Base-by-base conservation (phyloP, 2,888 invertebrate genomes). In the Drosophila setosimentum region DNA sequence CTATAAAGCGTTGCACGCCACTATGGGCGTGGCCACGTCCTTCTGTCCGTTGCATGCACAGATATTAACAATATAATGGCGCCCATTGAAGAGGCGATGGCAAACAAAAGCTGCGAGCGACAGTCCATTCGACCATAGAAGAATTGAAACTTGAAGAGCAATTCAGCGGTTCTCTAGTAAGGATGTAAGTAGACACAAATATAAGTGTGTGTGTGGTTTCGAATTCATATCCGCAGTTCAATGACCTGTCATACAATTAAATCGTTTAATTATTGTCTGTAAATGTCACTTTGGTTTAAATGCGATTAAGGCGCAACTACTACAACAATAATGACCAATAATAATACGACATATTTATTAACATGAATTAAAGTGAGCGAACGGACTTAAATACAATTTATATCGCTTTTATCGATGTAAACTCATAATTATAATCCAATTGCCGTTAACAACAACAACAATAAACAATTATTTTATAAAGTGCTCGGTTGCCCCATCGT, bases 401-500 rank as follows among this genome's bases (percentile, higher is more conserved):
- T 77, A 89, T 87, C 72, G 89, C 70, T 82, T 87, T 87, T 74
- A 87, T 87, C 77, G 89, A 77, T 87, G 80, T 82, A 67, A 79
- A 81, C 71, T 83, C 89, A 89, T 89, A 84, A 84, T 89, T 87
- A 84, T 82, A 79, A 76, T 63, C 71, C 64, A 78, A 87, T 85
- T 87, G 83, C 74, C 80, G 76, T 81, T 68, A 64, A 45, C 70
- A 60, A 48, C 42, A 66, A 61, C 21, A 69, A 58, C 55, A 73
- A 73, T 59, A 65, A 73, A 69, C 70, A 82, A 79, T 83, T 72
- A 82, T 86, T 88, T 88, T 75, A 88, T 88, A 53, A 73, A 89
- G 85, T 76, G 42, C 42, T 18, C 27, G 80, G 60, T 59, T 67
- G 68, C 48, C 55, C 68, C 59, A 37, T 32, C 4, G n/a, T 16